A percentile compares a stretch with the other conserved stretches of the same genome.
Conservation (phyloP, 1,140 invertebrate genomes). For the Anthonomus grandis region DNA sequence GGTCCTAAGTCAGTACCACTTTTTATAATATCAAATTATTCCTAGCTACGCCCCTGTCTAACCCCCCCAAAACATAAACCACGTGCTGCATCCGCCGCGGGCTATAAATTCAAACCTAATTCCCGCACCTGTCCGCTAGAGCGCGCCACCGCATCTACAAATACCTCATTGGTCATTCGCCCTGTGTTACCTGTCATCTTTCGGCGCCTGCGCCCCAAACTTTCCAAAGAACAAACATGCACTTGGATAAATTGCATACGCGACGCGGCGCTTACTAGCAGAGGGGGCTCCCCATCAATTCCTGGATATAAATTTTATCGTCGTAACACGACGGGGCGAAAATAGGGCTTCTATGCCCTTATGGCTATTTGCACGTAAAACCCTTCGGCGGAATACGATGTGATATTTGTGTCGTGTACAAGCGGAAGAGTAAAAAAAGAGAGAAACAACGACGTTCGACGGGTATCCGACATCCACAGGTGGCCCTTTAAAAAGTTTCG, state of each 20-base stretch:
- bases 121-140: conserved; percentile 7
- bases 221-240: conserved; percentile 20
- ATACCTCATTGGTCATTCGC: conserved; percentile 21
- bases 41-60: no score
- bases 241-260: conserved; percentile 15
- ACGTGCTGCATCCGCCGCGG: conserved; percentile 27
- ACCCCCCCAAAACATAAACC: no score
- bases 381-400: neutral
- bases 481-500: conserved; percentile 16
- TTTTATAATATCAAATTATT: no score
- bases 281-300: conserved; percentile 6
- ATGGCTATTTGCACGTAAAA: conserved; percentile 1
- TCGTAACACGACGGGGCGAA: no score
- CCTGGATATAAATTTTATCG: neutral
- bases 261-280: conserved; percentile 2
- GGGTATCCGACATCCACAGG: conserved; percentile 15
- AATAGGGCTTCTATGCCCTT: no score
- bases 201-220: conserved; percentile 15
- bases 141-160: conserved; percentile 1
- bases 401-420: neutral
- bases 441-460: conserved; percentile 1
- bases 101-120: conserved; percentile 11
- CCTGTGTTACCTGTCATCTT: conserved; percentile 14
- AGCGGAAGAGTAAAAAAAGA: neutral
- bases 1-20: no score